phyloP scores from a whole-genome alignment of 2,888 invertebrate genomes.

The Oligia strigilis region DNA sequence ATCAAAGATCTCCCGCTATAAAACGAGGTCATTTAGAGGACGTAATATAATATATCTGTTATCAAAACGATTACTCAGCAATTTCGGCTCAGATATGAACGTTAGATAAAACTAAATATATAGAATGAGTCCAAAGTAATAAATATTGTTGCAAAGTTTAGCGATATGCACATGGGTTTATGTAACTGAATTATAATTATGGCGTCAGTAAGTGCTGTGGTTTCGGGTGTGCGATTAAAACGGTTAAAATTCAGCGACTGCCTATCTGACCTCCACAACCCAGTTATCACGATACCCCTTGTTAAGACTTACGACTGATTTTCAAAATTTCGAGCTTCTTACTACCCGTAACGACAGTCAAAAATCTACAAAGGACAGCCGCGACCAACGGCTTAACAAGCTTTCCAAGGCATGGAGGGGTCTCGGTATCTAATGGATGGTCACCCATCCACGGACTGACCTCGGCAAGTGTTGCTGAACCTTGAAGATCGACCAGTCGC shows the following conservation, averaged over 20 bases:
- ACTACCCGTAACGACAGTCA: neutral
- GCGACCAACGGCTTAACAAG: neutral
- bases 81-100: constrained; percentile 32
- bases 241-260: neutral
- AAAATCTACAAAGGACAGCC: neutral
- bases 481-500: neutral
- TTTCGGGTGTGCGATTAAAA: constrained; percentile 25
- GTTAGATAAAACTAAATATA: constrained; percentile 38
- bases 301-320: neutral
- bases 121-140: constrained; percentile 38
- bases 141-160: constrained; percentile 29
- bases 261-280: neutral
- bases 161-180: constrained; percentile 27
- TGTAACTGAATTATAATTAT: constrained; percentile 13
- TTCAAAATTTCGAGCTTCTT: neutral
- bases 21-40: constrained; percentile 34
- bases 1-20: neutral
- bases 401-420: neutral
- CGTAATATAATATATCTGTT: constrained; percentile 16
- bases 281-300: neutral
- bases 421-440: neutral
- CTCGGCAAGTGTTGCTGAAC: neutral
- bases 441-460: neutral
- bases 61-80: constrained; percentile 30
- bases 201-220: neutral